These are phyloP conservation scores for Ctenoplectra terminalis DNA, from an alignment of 1,140 invertebrate genomes.

Conservation along the genomic window DNA sequence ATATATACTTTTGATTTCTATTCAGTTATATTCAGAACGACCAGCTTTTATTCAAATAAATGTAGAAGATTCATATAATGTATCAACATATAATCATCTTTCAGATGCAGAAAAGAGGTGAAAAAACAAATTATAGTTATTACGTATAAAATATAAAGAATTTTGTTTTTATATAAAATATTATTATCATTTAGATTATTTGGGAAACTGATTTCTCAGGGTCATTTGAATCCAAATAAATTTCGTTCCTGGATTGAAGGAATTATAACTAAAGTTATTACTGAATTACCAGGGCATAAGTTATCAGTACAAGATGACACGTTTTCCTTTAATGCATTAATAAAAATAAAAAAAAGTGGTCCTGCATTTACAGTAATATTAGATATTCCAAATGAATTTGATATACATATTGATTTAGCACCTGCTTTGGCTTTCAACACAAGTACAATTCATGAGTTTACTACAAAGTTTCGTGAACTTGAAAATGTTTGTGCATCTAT, in stretches of 20 bases:
- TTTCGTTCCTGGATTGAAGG: conserved; percentile 80
- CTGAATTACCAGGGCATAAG: conserved; percentile 55
- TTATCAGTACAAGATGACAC: neutral
- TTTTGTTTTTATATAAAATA: conserved; percentile 2
- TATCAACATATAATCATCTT: neutral
- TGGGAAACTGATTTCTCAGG: conserved; percentile 72
- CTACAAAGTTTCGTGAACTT: neutral
- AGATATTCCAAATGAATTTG: neutral
- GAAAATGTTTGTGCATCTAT: rapidly evolving
- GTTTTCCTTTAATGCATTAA: conserved; percentile 32
- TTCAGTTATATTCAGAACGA: conserved; percentile 40
- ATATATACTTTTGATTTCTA: conserved; percentile 41
- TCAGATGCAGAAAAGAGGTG: neutral
- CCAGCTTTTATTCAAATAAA: conserved; percentile 26
- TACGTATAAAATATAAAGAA: neutral
- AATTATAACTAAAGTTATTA: conserved; percentile 73
- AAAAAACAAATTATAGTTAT: conserved; percentile 3
- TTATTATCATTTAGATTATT: conserved; percentile 70
- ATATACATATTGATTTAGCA: conserved; percentile 81
- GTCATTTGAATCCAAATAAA: conserved; percentile 79
- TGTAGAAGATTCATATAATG: neutral
- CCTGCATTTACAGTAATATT: conserved; percentile 82
- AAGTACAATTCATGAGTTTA: conserved; percentile 6
- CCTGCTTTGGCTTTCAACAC: conserved; percentile 80
- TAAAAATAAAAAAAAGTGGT: conserved; percentile 77